Conservation (phyloP, 2,797 vertebrate genomes). For the Okamejei kenojei region DNA sequence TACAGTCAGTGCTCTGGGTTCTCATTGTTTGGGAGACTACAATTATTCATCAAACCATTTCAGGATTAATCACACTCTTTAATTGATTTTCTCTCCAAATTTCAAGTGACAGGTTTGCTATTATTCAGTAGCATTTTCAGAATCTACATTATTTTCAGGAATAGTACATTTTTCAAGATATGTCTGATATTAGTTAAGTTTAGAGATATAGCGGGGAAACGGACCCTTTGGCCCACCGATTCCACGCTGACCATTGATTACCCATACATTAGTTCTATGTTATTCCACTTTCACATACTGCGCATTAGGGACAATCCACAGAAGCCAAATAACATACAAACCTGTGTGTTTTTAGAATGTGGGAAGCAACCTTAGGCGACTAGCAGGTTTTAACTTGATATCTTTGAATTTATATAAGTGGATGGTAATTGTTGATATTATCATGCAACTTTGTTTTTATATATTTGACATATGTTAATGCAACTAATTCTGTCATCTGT, state of each 20-base stretch:
- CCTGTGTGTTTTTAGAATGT: too few relatives aligned
- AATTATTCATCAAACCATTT: conserved; percentile 7
- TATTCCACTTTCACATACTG: too few relatives aligned
- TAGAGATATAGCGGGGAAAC: too few relatives aligned
- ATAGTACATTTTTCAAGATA: background rate
- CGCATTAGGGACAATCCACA: too few relatives aligned
- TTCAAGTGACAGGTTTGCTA: background rate
- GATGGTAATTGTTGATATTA: background rate
- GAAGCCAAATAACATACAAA: too few relatives aligned
- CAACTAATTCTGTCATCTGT: background rate
- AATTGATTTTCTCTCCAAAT: background rate
- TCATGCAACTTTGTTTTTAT: background rate
- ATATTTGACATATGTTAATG: background rate
- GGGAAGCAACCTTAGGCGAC: too few relatives aligned
- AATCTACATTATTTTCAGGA: background rate
- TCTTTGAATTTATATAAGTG: background rate
- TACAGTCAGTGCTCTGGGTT: background rate
- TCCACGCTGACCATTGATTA: too few relatives aligned
- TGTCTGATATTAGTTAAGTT: background rate
- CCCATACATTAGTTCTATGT: too few relatives aligned
- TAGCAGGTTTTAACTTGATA: background rate
- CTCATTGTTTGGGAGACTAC: background rate
- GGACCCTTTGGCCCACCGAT: too few relatives aligned
- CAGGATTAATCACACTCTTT: conserved; percentile 20
- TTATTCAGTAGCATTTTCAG: background rate